Conservation (phyloP, 2,113 vertebrate genomes). For the Gobius niger region DNA sequence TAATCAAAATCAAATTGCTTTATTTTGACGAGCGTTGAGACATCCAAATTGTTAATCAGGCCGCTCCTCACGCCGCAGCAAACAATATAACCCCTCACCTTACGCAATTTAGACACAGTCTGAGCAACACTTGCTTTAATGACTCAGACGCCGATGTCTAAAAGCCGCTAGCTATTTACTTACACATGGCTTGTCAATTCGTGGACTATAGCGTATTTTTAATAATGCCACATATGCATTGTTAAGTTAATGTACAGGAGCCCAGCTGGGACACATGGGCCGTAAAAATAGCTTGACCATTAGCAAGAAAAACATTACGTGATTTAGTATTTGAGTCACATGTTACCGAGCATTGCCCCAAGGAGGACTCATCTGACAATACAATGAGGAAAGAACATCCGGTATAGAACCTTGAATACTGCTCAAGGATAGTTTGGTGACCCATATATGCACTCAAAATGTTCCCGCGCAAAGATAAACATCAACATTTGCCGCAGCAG, state of each 20-base stretch:
- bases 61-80: neutral
- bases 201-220: neutral
- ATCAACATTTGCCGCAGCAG: too few species aligned
- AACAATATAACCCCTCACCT: slow-evolving; percentile 2
- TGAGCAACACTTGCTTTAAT: neutral
- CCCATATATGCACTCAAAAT: too few species aligned
- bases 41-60: neutral
- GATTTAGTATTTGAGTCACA: slow-evolving; percentile 36
- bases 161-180: neutral
- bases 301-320: slow-evolving; percentile 34
- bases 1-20: neutral
- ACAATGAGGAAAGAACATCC: neutral
- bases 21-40: neutral
- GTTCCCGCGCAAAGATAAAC: too few species aligned
- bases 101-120: neutral
- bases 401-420: neutral
- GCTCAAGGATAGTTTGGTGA: neutral
- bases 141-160: neutral
- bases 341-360: neutral
- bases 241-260: slow-evolving; percentile 1
- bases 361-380: neutral
- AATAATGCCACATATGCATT: neutral
- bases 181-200: neutral
- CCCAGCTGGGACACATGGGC: slow-evolving; percentile 14
- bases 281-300: slow-evolving; percentile 29